phyloP scores from a whole-genome alignment of 2,797 vertebrate species.

The Furcifer pardalis region DNA sequence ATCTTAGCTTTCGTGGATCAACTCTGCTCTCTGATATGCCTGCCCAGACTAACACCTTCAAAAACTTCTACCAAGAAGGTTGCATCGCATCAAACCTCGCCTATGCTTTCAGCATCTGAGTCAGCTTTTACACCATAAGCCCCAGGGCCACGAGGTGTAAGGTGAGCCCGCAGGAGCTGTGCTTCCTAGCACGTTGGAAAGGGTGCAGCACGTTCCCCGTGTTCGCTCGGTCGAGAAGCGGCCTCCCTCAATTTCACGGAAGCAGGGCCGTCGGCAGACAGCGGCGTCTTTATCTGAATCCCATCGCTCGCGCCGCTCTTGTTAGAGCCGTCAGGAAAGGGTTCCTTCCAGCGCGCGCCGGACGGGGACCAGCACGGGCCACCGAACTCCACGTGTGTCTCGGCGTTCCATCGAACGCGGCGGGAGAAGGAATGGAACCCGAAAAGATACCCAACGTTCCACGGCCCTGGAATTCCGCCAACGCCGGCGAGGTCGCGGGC shows the following conservation, averaged over 20 bases:
- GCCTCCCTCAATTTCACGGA: no score
- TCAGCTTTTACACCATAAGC: no score
- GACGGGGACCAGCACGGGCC: no score
- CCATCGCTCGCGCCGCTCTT: background rate
- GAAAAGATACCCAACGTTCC: background rate
- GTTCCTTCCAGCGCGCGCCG: no score
- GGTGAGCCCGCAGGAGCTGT: background rate
- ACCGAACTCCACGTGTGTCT: background rate
- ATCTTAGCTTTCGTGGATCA: no score
- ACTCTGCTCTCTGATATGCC: no score
- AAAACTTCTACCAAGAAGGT: no score
- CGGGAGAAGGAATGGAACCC: background rate
- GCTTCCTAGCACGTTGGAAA: background rate
- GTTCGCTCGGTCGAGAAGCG: no score
- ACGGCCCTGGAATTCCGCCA: background rate
- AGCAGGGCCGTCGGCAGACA: no score
- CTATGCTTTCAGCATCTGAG: background rate
- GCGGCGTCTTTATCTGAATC: background rate
- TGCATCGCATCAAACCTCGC: background rate
- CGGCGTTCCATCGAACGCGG: background rate
- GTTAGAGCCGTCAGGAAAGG: background rate
- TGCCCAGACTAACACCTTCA: no score
- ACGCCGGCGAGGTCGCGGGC: accelerated
- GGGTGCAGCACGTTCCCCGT: no score
- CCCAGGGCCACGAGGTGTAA: no score